phyloP scores from a whole-genome alignment of 2,797 vertebrate genomes.

The Sebastes iracundus region DNA sequence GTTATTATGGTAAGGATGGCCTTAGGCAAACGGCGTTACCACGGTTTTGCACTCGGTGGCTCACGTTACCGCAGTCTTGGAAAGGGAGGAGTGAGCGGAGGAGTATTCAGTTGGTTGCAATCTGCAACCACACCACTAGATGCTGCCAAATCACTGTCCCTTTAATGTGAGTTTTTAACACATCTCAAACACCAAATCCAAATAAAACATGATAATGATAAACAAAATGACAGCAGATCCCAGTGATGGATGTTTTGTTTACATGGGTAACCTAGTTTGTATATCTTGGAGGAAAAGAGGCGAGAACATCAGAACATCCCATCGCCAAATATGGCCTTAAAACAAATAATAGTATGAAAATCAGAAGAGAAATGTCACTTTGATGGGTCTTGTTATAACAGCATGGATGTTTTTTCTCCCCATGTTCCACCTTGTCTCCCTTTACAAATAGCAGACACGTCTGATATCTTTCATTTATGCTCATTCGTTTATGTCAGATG shows the following conservation, averaged over 20 bases:
- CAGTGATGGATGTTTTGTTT: conserved; percentile 3
- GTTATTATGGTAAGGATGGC: too few relatives aligned
- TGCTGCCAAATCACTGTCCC: too few relatives aligned
- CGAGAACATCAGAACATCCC: neutral
- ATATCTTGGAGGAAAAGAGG: neutral
- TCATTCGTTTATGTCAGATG: neutral
- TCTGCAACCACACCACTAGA: too few relatives aligned
- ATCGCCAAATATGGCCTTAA: conserved; percentile 9
- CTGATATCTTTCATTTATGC: neutral
- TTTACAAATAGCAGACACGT: neutral
- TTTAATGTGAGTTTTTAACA: neutral
- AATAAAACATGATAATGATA: neutral
- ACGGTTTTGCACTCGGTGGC: too few relatives aligned
- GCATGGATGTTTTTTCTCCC: neutral
- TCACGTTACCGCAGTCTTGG: too few relatives aligned
- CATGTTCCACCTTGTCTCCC: neutral
- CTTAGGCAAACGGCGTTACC: too few relatives aligned
- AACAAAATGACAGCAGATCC: neutral
- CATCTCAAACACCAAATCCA: neutral
- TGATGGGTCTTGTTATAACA: neutral
- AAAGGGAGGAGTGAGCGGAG: too few relatives aligned
- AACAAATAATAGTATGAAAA: neutral
- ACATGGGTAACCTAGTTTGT: neutral
- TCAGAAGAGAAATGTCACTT: neutral
- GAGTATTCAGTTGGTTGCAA: too few relatives aligned